phyloP scores from a whole-genome alignment of 2,888 invertebrate genomes.

The Stenchaetothrips biformis region DNA sequence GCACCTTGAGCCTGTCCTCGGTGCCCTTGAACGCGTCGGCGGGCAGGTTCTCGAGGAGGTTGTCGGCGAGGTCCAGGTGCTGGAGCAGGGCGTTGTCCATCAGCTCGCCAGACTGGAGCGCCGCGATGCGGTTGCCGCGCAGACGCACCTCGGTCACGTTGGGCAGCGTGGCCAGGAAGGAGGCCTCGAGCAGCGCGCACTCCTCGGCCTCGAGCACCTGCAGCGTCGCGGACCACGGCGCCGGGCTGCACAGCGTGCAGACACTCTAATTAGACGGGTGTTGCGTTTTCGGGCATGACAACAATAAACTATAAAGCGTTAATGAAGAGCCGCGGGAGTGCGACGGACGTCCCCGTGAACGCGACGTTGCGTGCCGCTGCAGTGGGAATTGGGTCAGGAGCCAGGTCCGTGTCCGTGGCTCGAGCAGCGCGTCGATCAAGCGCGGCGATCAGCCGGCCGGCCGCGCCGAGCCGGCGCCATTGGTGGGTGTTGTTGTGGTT shows the following conservation, averaged over 20 bases:
- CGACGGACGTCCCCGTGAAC: too few species aligned
- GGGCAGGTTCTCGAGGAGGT: not conserved
- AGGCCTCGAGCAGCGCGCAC: not conserved
- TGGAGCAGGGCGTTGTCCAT: not conserved
- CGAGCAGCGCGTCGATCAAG: too few species aligned
- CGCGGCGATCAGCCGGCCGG: too few species aligned
- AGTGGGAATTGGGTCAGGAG: too few species aligned
- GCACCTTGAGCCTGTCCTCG: not conserved
- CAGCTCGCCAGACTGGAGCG: not conserved
- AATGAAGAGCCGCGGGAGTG: too few species aligned
- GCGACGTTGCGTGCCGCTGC: too few species aligned
- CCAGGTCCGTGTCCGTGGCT: too few species aligned
- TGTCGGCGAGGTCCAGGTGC: conserved; percentile 11
- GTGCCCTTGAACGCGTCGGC: not conserved
- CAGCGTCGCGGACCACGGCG: not conserved
- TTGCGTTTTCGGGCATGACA: too few species aligned
- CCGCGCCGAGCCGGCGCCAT: too few species aligned
- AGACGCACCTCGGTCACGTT: conserved; percentile 4
- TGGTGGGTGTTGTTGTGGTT: too few species aligned
- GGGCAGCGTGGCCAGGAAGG: conserved; percentile 18
- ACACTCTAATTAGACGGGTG: too few species aligned
- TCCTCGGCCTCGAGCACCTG: conserved; percentile 4
- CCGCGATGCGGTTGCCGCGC: not conserved
- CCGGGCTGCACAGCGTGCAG: not conserved
- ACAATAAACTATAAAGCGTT: too few species aligned